A percentile compares a stretch with the other conserved stretches of the same genome.
These are phyloP conservation scores for Chydorus sphaericus DNA, from an alignment of 2,888 invertebrate genomes.

Conservation along the genomic window DNA sequence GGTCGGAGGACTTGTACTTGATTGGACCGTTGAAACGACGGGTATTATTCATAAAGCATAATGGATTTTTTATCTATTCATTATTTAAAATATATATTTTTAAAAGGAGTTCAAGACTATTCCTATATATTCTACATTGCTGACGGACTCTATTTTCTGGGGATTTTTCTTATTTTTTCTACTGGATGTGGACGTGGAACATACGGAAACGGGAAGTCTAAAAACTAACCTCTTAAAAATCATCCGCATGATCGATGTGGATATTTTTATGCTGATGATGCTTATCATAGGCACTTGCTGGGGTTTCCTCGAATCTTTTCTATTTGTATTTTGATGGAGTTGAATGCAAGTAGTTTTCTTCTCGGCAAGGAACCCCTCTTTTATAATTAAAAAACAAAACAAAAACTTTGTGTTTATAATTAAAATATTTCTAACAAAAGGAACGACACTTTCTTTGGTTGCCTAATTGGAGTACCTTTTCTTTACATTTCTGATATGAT, in stretches of 20 bases:
- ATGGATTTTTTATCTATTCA: no score
- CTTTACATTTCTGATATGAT: constrained; percentile 70
- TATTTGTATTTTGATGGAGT: constrained; percentile 72
- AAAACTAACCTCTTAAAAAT: constrained; percentile 37
- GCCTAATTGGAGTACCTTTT: constrained; percentile 67
- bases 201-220: constrained; percentile 19
- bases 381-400: no score
- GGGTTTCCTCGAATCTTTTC: constrained; percentile 78
- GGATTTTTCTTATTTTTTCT: constrained; percentile 56
- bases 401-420: no score
- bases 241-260: constrained; percentile 60
- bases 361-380: constrained; percentile 51
- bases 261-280: constrained; percentile 63
- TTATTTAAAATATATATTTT: no score
- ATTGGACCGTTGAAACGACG: background rate
- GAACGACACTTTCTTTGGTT: no score
- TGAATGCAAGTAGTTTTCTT: constrained; percentile 67
- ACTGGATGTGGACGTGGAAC: constrained; percentile 52
- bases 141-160: constrained; percentile 53
- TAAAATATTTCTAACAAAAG: no score
- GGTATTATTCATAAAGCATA: no score
- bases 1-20: constrained; percentile 4
- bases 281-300: constrained; percentile 71
- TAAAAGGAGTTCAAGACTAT: no score
- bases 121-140: constrained; percentile 77